A percentile compares a stretch with the other conserved stretches of the same genome.
Evolutionary conservation across 2,888 invertebrate species (phyloP).

Genomic region (Anoplius nigerrimus): DNA sequence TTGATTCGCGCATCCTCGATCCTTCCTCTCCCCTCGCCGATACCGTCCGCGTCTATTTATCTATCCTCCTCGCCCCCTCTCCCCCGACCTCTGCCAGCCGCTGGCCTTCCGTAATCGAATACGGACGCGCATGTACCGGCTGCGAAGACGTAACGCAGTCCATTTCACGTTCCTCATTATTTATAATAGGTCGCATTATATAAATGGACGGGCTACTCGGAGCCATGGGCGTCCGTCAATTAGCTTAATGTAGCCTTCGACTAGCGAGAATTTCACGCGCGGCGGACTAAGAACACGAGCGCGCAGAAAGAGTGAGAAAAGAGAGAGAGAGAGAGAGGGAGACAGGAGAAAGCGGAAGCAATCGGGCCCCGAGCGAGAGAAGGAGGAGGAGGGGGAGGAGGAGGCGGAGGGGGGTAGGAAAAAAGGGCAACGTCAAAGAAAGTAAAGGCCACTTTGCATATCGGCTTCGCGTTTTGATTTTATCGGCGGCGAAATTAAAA

Average conservation of each 20-base stretch:
- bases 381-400: background rate
- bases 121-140: background rate
- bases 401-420: background rate
- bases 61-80: background rate
- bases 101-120: slow-evolving; percentile 34
- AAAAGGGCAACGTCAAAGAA: background rate
- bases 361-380: background rate
- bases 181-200: slow-evolving; percentile 16
- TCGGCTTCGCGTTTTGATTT: slow-evolving; percentile 41
- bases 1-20: background rate
- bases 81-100: slow-evolving; percentile 11
- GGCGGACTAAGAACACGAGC: background rate
- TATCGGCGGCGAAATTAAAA: slow-evolving; percentile 41
- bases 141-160: slow-evolving; percentile 10
- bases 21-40: background rate
- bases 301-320: slow-evolving; percentile 2
- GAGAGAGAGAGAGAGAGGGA: background rate
- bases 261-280: slow-evolving; percentile 27
- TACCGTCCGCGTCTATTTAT: background rate
- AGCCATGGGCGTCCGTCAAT: background rate
- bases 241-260: slow-evolving; percentile 11
- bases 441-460: slow-evolving; percentile 24
- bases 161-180: slow-evolving; percentile 11
- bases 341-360: background rate
- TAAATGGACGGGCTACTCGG: background rate